phyloP scores from a whole-genome alignment of 92 coral and sea anemone genomes.

The Zoanthus sociatus region DNA sequence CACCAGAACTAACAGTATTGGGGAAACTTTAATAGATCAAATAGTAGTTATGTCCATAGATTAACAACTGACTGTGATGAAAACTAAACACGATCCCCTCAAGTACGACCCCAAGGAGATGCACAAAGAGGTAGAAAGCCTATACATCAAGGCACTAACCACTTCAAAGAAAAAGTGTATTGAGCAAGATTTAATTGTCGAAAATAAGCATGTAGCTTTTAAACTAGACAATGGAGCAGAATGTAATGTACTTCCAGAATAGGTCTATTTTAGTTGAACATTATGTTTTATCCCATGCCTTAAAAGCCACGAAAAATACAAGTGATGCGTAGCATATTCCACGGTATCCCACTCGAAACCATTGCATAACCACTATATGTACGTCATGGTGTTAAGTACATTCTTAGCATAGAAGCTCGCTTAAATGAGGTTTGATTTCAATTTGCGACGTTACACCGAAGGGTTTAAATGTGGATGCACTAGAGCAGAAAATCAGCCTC shows the following conservation, averaged over 20 bases:
- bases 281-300: conserved; percentile 61
- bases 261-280: conserved; percentile 39
- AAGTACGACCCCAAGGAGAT: background rate
- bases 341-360: too few species aligned
- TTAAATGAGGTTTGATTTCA: conserved; percentile 43
- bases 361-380: background rate
- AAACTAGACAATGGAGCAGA: too few species aligned
- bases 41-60: too few species aligned
- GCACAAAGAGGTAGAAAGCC: background rate
- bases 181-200: background rate
- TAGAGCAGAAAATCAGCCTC: conserved; percentile 8
- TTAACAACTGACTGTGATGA: too few species aligned
- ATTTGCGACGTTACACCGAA: conserved; percentile 28
- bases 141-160: background rate
- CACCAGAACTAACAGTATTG: too few species aligned
- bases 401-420: conserved; percentile 63
- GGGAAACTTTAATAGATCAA: too few species aligned
- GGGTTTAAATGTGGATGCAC: conserved; percentile 35
- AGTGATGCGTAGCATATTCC: too few species aligned
- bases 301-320: too few species aligned
- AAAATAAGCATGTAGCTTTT: background rate
- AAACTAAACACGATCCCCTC: too few species aligned
- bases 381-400: conserved; percentile 46
- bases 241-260: too few species aligned
- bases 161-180: conserved; percentile 24